Conservation (phyloP, 1,140 invertebrate species). For the Drosophila elegans region DNA sequence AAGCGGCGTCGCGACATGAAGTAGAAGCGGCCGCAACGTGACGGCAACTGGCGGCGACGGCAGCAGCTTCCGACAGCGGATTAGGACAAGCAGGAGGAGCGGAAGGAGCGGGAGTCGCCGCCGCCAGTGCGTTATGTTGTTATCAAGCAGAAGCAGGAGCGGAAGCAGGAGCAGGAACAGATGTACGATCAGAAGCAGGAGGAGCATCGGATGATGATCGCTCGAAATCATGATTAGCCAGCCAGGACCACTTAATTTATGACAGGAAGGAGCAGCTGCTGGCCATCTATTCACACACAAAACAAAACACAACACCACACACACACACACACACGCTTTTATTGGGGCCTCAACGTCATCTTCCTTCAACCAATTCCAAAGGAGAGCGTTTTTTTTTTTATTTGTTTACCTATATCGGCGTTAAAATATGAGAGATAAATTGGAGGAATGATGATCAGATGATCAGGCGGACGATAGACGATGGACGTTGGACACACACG, state of each 20-base stretch:
- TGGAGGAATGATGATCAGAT: neutral
- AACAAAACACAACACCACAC: neutral
- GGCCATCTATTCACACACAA: neutral
- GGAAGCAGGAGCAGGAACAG: slow-evolving; percentile 29
- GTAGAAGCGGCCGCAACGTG: slow-evolving; percentile 72
- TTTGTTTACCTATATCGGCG: slow-evolving; percentile 5
- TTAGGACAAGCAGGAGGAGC: neutral
- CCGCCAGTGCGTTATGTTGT: slow-evolving; percentile 67
- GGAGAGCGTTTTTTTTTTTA: neutral
- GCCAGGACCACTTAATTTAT: neutral
- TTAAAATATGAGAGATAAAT: neutral
- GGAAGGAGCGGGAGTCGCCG: slow-evolving; percentile 7
- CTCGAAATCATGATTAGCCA: neutral
- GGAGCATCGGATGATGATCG: neutral
- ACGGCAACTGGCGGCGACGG: slow-evolving; percentile 48
- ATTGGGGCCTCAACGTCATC: neutral
- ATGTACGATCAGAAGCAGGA: slow-evolving; percentile 3
- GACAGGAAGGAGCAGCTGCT: neutral
- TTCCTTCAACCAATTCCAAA: neutral
- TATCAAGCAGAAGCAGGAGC: slow-evolving; percentile 57
- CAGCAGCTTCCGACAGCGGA: neutral
- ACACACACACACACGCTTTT: neutral
- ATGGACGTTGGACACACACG: slow-evolving; percentile 4
- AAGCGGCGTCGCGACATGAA: slow-evolving; percentile 81
- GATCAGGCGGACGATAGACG: neutral